phyloP scores from a whole-genome alignment of 2,888 invertebrate genomes.

The Caenorhabditis sulstoni region DNA sequence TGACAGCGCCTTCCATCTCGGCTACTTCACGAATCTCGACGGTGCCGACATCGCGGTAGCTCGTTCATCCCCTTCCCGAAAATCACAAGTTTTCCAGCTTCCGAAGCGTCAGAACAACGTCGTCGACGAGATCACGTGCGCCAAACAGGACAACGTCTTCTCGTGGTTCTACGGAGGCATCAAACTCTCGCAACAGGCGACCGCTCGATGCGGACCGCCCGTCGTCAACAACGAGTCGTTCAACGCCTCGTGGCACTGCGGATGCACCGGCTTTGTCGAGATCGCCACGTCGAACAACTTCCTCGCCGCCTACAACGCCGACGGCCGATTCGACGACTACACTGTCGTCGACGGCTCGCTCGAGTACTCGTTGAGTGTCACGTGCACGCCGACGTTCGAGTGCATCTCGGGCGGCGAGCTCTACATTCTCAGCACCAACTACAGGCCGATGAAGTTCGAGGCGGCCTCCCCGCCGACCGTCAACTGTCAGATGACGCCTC shows the following conservation, averaged over 20 bases:
- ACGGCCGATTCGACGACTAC: neutral
- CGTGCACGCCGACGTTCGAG: neutral
- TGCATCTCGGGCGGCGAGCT: neutral
- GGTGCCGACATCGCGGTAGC: neutral
- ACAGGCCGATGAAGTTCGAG: neutral
- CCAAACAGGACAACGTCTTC: neutral
- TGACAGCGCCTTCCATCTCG: neutral
- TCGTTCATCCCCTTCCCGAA: neutral
- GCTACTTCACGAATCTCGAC: neutral
- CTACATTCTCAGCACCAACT: neutral
- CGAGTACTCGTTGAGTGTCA: neutral
- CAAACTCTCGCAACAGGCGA: neutral
- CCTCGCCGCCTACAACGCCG: neutral
- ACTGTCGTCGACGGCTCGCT: neutral
- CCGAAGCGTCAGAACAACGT: neutral
- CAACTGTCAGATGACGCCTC: neutral
- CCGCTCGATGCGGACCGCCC: neutral
- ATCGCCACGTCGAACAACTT: neutral
- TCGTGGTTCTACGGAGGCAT: neutral
- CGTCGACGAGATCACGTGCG: neutral
- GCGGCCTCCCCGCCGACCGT: neutral
- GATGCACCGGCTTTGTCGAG: neutral
- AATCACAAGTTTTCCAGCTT: neutral
- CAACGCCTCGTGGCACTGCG: neutral
- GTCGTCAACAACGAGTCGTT: neutral